Base-by-base conservation (phyloP, 2,113 vertebrate species). In the Chaetura pelagica region DNA sequence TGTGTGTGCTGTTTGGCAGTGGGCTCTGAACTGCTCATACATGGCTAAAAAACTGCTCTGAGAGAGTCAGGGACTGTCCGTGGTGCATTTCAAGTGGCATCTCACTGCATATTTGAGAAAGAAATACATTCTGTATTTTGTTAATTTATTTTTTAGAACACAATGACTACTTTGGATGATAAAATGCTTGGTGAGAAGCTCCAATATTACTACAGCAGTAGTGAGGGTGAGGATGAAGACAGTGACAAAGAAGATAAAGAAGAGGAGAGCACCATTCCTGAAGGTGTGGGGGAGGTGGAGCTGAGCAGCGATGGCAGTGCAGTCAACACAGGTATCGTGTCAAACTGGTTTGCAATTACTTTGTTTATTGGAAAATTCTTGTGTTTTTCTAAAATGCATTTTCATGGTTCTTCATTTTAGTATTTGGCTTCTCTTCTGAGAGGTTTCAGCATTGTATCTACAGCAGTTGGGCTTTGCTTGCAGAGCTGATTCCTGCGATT, bases 201-300 rank as follows among this genome's bases (percentile, higher is more conserved):
- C 89, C 99, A 99, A 97, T 99, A 99, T 88, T 99, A 99, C 89
- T 99, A 99, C 94, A 99, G 99, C 97, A 99, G 99, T 95, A 99
- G 99, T 14, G 99, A 99, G 72, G 99, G 99, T 30, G 99, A 99
- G 81, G 99, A 99, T 52, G 99, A 99, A 92, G 99, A 99, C 93
- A 99, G 99, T 4, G 99, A 99, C 75, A 98, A 97, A 2, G 99
- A 99, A 61, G 99, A 99, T 27, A 97, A 97, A 54, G 97, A 95
- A 40, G 97, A 97, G 13, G 98, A 98, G 22, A 98, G 98, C 84
- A 97, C 89, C 83, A 93, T 99, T 29, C 95, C 97, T 38, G 95
- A 94, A 7, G 93, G 95, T 1, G 15, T 75, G 62, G 96, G 96
- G 1, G 98, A 99, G 21, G 96, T 98, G 1, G 98, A 99, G 52